Base-by-base conservation (phyloP, 2,113 vertebrate species). In the Microcebus ravelobensis region DNA sequence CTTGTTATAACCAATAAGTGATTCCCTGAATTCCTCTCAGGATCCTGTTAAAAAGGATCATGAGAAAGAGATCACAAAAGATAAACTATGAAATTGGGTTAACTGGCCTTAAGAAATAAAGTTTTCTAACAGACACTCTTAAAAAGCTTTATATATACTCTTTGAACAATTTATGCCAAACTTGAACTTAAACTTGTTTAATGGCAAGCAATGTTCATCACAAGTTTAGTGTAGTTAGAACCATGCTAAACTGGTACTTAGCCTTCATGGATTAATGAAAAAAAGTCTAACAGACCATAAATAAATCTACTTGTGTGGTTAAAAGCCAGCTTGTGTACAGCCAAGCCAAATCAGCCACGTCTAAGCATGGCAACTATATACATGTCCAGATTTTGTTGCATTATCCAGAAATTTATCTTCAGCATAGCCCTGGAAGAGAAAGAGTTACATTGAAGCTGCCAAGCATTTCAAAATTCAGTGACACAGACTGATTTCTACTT, bases 401-500 rank as follows among this genome's bases (percentile, higher is more conserved):
- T 86, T 68, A 93, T 36, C 91, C 77, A 95, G 67, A 84, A 96
- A 97, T 95, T 73, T 63, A 91, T 96, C 94, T 96, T 92, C 76
- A 89, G 8, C 23, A 34, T 23, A 79, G 18, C 67, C 63, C 88
- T 67, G 82, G 94, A 79, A 97, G 82, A 91, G 27, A 79, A 73
- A 96, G 79, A 79, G 27, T 94, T 94, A 97, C 39, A 96, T 96
- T 55, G 85, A 97, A 98, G 91, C 65, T 61, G 13, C 73, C 92
- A 95, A 92, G 71, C 25, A 79, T 93, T 96, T 97, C 84, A 98
- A 85, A 93, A 97, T 96, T 63, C 74, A 88, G 91, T 88, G 97
- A 96, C 55, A 96, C 34, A 96, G 95, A 95, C 73, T 94, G 70
- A 95, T 98, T 98, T 97, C 94, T 95, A 96, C 90, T 91, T 97